Conservation (phyloP, 2,113 vertebrate genomes). For the Fulmarus glacialis region DNA sequence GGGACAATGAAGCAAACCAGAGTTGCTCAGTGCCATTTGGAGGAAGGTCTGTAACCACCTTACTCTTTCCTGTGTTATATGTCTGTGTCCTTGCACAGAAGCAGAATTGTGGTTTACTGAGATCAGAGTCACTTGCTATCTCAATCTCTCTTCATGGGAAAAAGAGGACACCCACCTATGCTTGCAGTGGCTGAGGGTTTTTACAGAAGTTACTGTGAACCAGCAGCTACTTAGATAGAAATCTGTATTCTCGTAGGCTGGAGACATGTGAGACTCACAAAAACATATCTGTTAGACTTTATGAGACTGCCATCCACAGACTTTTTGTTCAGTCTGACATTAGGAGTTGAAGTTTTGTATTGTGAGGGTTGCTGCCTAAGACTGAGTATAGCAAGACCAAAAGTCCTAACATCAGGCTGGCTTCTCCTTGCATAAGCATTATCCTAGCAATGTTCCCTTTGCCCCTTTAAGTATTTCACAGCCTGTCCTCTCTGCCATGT, state of each 20-base stretch:
- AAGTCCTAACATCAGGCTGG: not conserved
- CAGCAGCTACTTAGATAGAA: not conserved
- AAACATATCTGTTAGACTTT: not conserved
- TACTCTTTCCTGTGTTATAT: not conserved
- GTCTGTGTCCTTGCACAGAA: not conserved
- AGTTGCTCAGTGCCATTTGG: not conserved
- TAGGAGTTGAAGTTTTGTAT: not conserved
- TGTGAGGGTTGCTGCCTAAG: not conserved
- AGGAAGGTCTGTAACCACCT: not conserved
- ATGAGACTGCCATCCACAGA: not conserved
- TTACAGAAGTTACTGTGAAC: not conserved
- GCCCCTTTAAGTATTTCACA: not conserved
- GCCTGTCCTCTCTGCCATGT: not conserved
- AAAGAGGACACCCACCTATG: not conserved
- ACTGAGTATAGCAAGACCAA: not conserved
- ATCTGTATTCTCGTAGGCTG: not conserved
- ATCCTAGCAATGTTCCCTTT: not conserved
- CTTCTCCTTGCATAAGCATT: not conserved
- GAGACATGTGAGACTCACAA: not conserved
- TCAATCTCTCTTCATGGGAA: not conserved
- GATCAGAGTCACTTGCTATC: not conserved
- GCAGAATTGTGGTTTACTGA: not conserved
- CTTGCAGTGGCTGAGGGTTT: not conserved
- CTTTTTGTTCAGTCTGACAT: not conserved
- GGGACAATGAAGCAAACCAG: not conserved